Percentiles rank a stretch among this genome's conserved stretches.
phyloP scores from a whole-genome alignment of 2,113 vertebrate genomes.

The Gallinago undulata region DNA sequence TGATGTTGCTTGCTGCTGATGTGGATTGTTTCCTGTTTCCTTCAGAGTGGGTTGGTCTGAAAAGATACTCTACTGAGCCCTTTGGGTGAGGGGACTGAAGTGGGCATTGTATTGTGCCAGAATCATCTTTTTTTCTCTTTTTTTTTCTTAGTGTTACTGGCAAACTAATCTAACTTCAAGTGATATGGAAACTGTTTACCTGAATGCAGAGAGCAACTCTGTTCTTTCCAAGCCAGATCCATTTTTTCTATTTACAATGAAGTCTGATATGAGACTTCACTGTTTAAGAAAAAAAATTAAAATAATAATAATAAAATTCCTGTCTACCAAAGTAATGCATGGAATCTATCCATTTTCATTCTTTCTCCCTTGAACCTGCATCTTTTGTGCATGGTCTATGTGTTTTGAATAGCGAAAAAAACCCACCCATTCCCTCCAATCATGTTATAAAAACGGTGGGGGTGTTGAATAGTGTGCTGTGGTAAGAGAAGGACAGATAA shows the following conservation, averaged over 20 bases:
- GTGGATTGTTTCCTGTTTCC: not conserved
- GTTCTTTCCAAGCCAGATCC: not conserved
- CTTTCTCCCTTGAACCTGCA: not conserved
- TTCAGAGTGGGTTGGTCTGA: not conserved
- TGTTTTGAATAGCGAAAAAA: not conserved
- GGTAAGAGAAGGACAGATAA: not conserved
- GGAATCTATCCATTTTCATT: not conserved
- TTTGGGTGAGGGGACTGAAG: not conserved
- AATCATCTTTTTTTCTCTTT: not conserved
- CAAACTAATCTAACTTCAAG: not conserved
- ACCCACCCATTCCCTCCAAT: not conserved
- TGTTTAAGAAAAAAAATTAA: not conserved
- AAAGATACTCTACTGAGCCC: not conserved
- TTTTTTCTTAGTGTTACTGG: not conserved
- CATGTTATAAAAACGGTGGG: not conserved
- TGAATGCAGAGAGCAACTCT: not conserved
- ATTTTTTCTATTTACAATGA: not conserved
- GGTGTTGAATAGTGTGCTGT: not conserved
- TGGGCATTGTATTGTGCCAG: not conserved
- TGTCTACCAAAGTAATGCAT: rapidly evolving
- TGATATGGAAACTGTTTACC: not conserved
- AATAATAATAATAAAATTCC: not conserved
- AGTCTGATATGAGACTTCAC: not conserved
- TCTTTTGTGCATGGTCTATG: not conserved
- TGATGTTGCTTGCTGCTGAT: not conserved